A percentile compares a stretch with the other conserved stretches of the same genome.
phyloP scores from a whole-genome alignment of 2,888 invertebrate genomes.

The Azorinus chamasolen region DNA sequence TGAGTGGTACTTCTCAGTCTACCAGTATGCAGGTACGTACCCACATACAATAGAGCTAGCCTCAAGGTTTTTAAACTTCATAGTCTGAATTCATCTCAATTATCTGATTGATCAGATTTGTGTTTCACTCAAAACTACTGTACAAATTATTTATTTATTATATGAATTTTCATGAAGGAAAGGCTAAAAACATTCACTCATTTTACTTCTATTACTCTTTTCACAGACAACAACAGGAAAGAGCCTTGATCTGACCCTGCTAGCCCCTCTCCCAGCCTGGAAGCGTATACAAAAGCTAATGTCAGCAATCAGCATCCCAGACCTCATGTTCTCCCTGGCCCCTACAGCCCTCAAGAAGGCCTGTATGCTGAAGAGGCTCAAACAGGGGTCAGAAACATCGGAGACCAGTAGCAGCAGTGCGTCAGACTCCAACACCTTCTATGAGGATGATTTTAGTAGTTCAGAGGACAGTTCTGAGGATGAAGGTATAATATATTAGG shows the following conservation, averaged over 20 bases:
- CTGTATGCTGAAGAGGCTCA: conserved; percentile 74
- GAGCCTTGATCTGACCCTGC: conserved; percentile 72
- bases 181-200: no score
- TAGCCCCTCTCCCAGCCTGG: conserved; percentile 82
- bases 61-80: no score
- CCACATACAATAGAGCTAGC: no score
- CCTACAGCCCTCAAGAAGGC: conserved; percentile 95
- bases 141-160: no score
- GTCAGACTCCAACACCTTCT: conserved; percentile 98
- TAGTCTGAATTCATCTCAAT: no score
- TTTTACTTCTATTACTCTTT: no score
- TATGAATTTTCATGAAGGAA: no score
- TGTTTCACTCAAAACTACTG: no score
- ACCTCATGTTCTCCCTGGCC: conserved; percentile 94
- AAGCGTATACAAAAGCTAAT: conserved; percentile 90
- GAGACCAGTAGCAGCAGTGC: conserved; percentile 92
- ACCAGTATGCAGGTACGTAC: conserved; percentile 44
- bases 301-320: conserved; percentile 91
- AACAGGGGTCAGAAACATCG: conserved; percentile 87
- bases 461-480: conserved; percentile 95
- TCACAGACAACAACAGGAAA: conserved; percentile 29
- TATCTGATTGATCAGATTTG: no score
- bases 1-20: conserved; percentile 53
- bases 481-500: no score
- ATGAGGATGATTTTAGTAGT: conserved; percentile 96